Conservation (phyloP, 2,113 vertebrate genomes). For the Burhinus bistriatus region DNA sequence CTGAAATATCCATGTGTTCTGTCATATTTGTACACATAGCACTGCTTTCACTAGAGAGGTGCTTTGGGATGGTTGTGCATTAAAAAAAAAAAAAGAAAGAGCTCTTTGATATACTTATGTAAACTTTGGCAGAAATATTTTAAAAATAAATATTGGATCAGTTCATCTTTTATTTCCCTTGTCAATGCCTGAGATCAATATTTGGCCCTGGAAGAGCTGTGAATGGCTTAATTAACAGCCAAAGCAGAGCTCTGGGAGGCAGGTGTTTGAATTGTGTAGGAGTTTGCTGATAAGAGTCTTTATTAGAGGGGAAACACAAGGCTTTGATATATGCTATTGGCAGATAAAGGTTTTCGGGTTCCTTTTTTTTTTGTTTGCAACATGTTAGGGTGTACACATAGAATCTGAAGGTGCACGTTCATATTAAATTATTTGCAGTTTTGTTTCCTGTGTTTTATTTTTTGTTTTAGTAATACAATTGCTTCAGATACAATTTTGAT, state of each 20-base stretch:
- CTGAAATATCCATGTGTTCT: not conserved
- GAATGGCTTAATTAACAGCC: constrained; percentile 44
- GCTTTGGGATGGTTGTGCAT: not conserved
- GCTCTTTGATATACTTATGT: not conserved
- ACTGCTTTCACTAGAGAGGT: not conserved
- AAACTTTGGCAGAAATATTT: not conserved
- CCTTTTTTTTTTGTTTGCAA: too few relatives aligned
- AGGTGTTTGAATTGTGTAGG: constrained; percentile 33
- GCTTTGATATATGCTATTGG: not conserved
- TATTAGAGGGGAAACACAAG: not conserved
- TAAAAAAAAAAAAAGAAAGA: not conserved
- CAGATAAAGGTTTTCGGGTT: not conserved
- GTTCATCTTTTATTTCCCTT: constrained; percentile 13
- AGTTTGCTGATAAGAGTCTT: constrained; percentile 29
- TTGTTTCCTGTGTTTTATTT: not conserved
- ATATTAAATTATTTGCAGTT: too few relatives aligned
- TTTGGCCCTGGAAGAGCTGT: constrained; percentile 8
- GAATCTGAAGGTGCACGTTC: too few relatives aligned
- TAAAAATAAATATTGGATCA: not conserved
- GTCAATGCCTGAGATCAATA: not conserved
- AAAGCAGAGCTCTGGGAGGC: not conserved
- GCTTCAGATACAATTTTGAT: not conserved
- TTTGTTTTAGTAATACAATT: not conserved
- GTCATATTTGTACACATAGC: not conserved
- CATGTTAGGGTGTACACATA: too few relatives aligned